A percentile compares a stretch with the other conserved stretches of the same genome.
phyloP scores from a whole-genome alignment of 2,113 vertebrate species.

The Pollachius pollachius region DNA sequence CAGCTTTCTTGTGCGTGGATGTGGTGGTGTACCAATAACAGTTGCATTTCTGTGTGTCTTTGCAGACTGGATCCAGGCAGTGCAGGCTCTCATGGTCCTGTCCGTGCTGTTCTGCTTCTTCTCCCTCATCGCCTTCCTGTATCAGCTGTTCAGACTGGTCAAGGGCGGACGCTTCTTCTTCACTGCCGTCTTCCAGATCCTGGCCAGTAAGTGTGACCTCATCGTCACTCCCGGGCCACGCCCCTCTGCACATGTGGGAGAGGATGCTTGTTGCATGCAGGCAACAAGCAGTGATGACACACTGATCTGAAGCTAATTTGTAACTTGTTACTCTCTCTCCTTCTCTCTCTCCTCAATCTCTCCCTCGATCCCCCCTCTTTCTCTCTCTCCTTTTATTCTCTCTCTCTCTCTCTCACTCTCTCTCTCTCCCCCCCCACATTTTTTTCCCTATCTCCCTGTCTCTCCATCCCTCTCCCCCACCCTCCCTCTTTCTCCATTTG shows the following conservation, averaged over 20 bases:
- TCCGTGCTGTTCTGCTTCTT: constrained; percentile 91
- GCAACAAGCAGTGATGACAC: too few species aligned
- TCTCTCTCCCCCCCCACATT: neutral
- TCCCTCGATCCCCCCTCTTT: too few species aligned
- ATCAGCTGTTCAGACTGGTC: constrained; percentile 92
- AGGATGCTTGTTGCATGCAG: neutral
- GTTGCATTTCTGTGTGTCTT: neutral
- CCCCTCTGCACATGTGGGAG: constrained; percentile 23
- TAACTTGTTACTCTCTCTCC: too few species aligned
- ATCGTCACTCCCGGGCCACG: constrained; percentile 13
- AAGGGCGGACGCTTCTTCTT: constrained; percentile 94
- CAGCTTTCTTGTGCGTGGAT: too few species aligned
- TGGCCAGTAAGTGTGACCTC: constrained; percentile 83
- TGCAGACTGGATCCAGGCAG: constrained; percentile 94
- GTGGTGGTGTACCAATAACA: neutral
- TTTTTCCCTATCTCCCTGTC: neutral
- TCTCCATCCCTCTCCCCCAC: neutral
- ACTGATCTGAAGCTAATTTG: too few species aligned
- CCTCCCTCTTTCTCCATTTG: too few species aligned
- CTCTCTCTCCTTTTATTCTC: too few species aligned
- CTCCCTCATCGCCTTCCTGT: constrained; percentile 90
- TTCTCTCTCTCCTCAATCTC: too few species aligned
- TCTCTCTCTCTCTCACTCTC: too few species aligned
- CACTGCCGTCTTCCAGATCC: constrained; percentile 92
- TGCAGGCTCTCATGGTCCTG: constrained; percentile 96